These are phyloP conservation scores for Coryphaenoides rupestris DNA, from an alignment of 2,113 vertebrate genomes.

Conservation along the genomic window DNA sequence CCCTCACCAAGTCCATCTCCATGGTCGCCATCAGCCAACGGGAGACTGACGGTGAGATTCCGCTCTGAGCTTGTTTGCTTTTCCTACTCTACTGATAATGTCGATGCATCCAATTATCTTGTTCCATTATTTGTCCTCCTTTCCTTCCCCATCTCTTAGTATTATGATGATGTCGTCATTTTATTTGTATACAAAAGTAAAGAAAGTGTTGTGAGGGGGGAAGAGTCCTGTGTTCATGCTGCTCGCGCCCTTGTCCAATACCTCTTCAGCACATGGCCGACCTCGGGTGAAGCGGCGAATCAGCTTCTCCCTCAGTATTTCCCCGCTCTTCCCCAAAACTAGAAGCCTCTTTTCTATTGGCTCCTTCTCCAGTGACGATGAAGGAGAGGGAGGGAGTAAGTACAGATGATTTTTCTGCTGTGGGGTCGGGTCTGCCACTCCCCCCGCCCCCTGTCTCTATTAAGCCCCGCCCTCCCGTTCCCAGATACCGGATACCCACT, in stretches of 20 bases:
- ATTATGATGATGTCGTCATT: background rate
- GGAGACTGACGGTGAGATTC: constrained; percentile 81
- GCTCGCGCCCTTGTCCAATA: constrained; percentile 7
- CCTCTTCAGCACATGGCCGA: constrained; percentile 67
- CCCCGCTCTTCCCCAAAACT: constrained; percentile 83
- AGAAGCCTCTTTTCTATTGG: constrained; percentile 86
- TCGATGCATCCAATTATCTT: background rate
- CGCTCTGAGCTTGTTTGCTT: background rate
- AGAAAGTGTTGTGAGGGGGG: constrained; percentile 2
- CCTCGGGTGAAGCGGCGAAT: constrained; percentile 73
- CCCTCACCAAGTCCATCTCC: constrained; percentile 87
- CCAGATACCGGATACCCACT: constrained; percentile 4
- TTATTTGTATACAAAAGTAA: background rate
- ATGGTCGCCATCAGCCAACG: constrained; percentile 81
- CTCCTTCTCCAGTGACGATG: constrained; percentile 85
- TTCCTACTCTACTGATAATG: background rate
- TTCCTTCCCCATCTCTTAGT: background rate
- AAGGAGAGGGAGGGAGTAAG: constrained; percentile 84
- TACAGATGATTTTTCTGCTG: constrained; percentile 47
- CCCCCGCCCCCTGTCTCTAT: no score
- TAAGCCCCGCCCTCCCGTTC: constrained; percentile 3
- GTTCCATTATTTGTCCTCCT: no score
- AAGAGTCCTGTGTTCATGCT: background rate
- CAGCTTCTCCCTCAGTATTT: constrained; percentile 86
- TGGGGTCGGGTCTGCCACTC: background rate